Evolutionary conservation across 2,888 invertebrate species (phyloP), one percentile per base, ranked within the genome.

Genomic region (Chloromyia formosa): DNA sequence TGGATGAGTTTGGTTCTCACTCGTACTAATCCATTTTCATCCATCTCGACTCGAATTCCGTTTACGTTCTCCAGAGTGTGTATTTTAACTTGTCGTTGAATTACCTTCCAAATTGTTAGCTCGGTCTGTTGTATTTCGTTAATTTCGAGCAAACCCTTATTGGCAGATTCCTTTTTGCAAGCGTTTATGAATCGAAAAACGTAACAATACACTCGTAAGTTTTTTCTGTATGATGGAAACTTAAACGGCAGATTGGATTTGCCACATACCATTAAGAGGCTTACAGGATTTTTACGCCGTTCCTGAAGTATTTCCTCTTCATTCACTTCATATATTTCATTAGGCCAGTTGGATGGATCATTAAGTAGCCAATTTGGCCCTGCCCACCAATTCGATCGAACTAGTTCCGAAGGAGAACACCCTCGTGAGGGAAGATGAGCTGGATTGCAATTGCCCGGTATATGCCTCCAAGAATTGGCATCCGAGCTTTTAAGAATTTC

Each of bases 21-120:
- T 7, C 78, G 60, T 10, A 80, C 42, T 16, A 80, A 22, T 12
- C 77, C 78, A 20, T 68, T 42, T 58, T 78, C 75, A 20, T 79
- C 78, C 22, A 18, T 58, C 22, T 12, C 58, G 2, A 58, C 16
- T 18, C 58, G 58, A 58, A 58, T 58, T 18, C 58, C 22, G 22
- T 58, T 4, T 20, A 20, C 12, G 5, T 2, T 58, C 18, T 58
- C 22, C 4, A 58, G 22, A 16, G 16, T 45, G 9, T 45, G 45
- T 58, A 58, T 18, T 7, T 12, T 4, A 2, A 18, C 22, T 58
- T 58, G 18, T 58, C 58, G 58, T 22, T 58, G 58, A 3, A 58
- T 20, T 16, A 3, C 18, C 12, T 58, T 58, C 58, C 58, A 58
- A 20, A 20, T 58, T 3, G 58, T 12, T 12, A 20, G 4, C 22